phyloP scores from a whole-genome alignment of 2,797 vertebrate species.

The Mus minutoides region DNA sequence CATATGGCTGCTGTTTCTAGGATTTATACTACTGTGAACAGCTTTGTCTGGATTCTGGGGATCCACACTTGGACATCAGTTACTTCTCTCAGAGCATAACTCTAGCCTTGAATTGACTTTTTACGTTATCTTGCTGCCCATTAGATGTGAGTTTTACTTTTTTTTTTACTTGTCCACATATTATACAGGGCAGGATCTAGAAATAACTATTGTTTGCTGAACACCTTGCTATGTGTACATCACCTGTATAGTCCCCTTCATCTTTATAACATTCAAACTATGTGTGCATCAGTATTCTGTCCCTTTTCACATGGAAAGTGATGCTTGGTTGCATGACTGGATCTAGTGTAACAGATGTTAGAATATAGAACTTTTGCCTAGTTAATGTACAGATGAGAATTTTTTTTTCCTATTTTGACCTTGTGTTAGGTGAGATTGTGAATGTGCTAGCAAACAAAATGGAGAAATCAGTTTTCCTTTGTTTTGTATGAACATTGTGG shows the following conservation, averaged over 20 bases:
- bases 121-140: background rate
- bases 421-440: background rate
- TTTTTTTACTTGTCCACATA: background rate
- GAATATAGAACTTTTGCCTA: background rate
- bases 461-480: background rate
- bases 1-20: background rate
- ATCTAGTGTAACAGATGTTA: background rate
- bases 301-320: background rate
- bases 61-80: background rate
- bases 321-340: background rate
- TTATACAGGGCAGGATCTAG: background rate
- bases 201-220: background rate
- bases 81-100: background rate
- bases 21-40: background rate
- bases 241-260: background rate
- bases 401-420: background rate
- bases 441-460: constrained; percentile 9
- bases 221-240: background rate
- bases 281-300: background rate
- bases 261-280: background rate
- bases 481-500: background rate
- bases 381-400: background rate
- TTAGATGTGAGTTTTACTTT: background rate
- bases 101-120: background rate
- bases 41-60: background rate